phyloP scores from a whole-genome alignment of 2,797 vertebrate species.

The Gobionotothen gibberifrons region DNA sequence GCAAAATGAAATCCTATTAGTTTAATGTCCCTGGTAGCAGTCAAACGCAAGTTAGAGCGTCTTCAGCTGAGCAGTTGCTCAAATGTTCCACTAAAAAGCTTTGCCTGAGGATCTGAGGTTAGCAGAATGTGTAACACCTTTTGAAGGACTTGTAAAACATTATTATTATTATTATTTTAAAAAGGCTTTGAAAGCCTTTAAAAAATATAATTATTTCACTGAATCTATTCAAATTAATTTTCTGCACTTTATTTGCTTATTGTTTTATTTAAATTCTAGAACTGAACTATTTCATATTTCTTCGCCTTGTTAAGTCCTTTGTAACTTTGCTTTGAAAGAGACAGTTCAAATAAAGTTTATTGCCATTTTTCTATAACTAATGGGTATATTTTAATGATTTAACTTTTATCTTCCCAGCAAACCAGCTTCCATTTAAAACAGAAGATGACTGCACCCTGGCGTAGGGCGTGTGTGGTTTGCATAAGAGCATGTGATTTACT shows the following conservation, averaged over 20 bases:
- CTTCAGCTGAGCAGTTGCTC: too few relatives aligned
- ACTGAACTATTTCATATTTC: neutral
- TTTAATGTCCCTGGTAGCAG: too few relatives aligned
- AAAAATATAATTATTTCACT: too few relatives aligned
- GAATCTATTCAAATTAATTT: too few relatives aligned
- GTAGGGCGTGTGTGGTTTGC: constrained; percentile 30
- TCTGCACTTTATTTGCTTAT: neutral
- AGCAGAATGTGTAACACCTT: neutral
- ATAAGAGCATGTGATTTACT: constrained; percentile 8
- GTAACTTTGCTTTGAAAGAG: neutral
- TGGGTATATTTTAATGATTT: neutral
- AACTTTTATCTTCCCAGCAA: neutral
- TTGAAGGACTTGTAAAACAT: neutral
- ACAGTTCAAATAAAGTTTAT: neutral
- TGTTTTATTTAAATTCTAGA: too few relatives aligned
- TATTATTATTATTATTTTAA: neutral
- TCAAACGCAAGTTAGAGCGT: too few relatives aligned
- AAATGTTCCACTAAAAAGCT: neutral
- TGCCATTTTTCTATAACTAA: neutral
- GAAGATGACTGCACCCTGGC: neutral
- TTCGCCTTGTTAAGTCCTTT: neutral
- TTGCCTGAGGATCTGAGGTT: neutral
- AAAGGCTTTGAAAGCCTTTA: too few relatives aligned
- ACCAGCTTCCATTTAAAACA: neutral
- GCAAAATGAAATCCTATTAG: too few relatives aligned